Percentiles rank a stretch among this genome's conserved stretches.
These are phyloP conservation scores for Amblyraja radiata DNA, from an alignment of 2,797 vertebrate species.

Conservation along the genomic window DNA sequence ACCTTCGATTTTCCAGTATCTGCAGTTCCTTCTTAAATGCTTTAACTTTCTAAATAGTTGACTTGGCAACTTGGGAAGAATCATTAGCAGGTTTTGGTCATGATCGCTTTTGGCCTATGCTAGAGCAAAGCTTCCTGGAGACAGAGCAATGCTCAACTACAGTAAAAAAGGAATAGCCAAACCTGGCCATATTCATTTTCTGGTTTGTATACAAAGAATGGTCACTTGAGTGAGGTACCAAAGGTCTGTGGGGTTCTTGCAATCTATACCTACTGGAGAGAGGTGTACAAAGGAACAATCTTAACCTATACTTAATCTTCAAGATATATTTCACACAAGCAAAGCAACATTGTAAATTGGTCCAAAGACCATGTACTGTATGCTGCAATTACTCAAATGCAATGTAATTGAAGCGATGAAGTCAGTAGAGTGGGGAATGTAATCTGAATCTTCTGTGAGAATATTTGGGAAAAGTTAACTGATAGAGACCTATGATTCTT, in stretches of 20 bases:
- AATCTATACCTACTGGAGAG: neutral
- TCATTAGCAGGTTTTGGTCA: neutral
- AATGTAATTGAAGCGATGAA: neutral
- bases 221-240: neutral
- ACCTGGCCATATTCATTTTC: neutral
- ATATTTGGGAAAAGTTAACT: neutral
- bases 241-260: neutral
- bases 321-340: neutral
- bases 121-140: neutral
- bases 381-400: neutral
- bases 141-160: neutral
- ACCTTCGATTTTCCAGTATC: too few species aligned
- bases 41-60: neutral
- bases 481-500: neutral
- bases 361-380: neutral
- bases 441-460: neutral
- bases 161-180: neutral
- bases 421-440: neutral
- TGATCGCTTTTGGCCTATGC: neutral
- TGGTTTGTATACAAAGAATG: neutral
- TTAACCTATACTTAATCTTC: neutral
- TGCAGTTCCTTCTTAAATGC: too few species aligned
- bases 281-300: neutral
- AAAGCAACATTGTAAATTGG: neutral
- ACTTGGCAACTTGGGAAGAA: neutral